These are phyloP conservation scores for Nesidiocoris tenuis DNA, from an alignment of 2,888 invertebrate genomes.

Conservation along the genomic window DNA sequence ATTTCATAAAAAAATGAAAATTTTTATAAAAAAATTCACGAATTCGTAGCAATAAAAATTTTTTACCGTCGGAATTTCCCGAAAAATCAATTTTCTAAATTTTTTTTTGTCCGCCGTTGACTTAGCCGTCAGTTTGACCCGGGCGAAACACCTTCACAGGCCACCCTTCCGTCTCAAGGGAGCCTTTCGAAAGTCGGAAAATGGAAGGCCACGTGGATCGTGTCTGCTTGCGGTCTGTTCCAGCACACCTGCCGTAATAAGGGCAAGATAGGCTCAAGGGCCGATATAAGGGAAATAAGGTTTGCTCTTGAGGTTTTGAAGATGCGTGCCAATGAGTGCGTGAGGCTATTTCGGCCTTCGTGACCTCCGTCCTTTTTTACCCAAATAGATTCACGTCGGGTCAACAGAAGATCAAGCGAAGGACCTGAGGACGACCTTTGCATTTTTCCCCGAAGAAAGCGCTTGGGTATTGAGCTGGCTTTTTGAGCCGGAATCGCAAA, in stretches of 20 bases:
- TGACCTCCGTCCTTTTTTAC: background rate
- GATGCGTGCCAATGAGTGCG: background rate
- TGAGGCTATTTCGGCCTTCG: slow-evolving; percentile 9
- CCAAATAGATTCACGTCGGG: slow-evolving; percentile 13
- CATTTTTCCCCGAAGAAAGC: too few relatives aligned
- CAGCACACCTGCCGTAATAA: background rate
- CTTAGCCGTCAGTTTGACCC: too few relatives aligned
- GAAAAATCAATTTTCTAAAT: too few relatives aligned
- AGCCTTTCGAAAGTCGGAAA: background rate
- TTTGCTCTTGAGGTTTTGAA: background rate
- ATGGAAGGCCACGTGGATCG: background rate
- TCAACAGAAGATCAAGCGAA: slow-evolving; percentile 2
- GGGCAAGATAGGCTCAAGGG: background rate
- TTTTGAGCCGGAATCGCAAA: too few relatives aligned
- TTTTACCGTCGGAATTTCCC: too few relatives aligned
- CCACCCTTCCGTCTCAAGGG: background rate
- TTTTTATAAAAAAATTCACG: too few relatives aligned
- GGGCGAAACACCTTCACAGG: background rate
- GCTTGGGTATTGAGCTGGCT: too few relatives aligned
- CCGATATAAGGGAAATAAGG: background rate
- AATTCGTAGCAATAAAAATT: too few relatives aligned
- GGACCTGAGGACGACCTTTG: too few relatives aligned
- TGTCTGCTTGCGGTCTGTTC: background rate
- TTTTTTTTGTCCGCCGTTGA: too few relatives aligned
- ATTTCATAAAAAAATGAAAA: too few relatives aligned